These are phyloP conservation scores for Saxicola maurus DNA, from an alignment of 2,797 vertebrate species.

Conservation along the genomic window DNA sequence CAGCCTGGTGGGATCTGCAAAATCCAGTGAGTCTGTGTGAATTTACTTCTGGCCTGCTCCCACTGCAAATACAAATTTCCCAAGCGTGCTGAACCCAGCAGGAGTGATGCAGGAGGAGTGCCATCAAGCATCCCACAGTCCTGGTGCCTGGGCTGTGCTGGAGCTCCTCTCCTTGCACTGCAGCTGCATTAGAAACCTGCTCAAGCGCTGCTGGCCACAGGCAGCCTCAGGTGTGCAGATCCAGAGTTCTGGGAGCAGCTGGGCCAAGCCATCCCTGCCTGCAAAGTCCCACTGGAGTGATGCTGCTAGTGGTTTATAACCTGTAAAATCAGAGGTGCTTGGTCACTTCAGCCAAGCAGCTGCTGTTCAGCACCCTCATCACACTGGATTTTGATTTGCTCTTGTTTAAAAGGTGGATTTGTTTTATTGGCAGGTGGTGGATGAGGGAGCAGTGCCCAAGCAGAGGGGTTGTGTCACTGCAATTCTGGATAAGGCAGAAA, in stretches of 20 bases:
- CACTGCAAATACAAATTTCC: not conserved
- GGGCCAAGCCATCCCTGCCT: not conserved
- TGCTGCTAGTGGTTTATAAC: not conserved
- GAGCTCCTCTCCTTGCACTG: not conserved
- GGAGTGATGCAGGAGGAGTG: fast-evolving
- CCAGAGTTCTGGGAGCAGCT: not conserved
- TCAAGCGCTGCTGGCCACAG: not conserved
- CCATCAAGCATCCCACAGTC: not conserved
- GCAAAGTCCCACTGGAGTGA: not conserved
- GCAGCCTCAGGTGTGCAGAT: not conserved
- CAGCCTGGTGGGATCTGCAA: not conserved
- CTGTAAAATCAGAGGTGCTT: not conserved
- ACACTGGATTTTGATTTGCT: not conserved
- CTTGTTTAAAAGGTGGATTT: not conserved
- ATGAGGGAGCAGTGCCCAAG: not conserved
- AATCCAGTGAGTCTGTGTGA: fast-evolving
- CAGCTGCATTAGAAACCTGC: not conserved
- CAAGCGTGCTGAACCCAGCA: not conserved
- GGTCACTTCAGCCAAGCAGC: not conserved
- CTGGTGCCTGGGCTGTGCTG: fast-evolving
- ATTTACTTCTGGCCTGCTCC: not conserved
- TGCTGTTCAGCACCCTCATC: not conserved
- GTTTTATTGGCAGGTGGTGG: not conserved
- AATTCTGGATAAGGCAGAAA: not conserved
- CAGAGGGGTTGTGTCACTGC: not conserved